Percentiles rank a stretch among this genome's conserved stretches.
Evolutionary conservation across 92 coral and sea anemone species (phyloP).

Genomic region (Diadumene lineata): DNA sequence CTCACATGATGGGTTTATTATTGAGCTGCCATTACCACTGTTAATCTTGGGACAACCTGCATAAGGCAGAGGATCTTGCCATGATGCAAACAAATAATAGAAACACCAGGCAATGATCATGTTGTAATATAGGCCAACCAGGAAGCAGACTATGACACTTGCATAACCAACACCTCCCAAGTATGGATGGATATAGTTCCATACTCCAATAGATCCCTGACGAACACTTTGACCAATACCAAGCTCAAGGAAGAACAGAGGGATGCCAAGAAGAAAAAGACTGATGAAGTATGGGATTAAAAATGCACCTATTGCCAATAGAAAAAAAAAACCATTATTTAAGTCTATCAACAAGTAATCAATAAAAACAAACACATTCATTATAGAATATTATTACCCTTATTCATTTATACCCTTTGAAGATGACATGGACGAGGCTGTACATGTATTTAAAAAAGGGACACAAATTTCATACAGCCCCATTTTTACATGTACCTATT

Average conservation of each 20-base stretch:
- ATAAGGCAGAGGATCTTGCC: slow-evolving; percentile 87
- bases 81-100: slow-evolving; percentile 89
- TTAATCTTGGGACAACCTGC: slow-evolving; percentile 52
- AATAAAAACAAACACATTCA: too few species aligned
- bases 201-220: slow-evolving; percentile 83
- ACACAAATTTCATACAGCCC: too few species aligned
- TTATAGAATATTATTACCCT: too few species aligned
- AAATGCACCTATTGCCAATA: slow-evolving; percentile 67
- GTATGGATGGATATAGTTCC: slow-evolving; percentile 91
- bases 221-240: slow-evolving; percentile 93
- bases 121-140: slow-evolving; percentile 80
- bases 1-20: slow-evolving; percentile 38
- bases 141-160: slow-evolving; percentile 67
- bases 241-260: slow-evolving; percentile 84
- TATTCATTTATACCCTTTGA: too few species aligned
- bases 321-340: background rate
- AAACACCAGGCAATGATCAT: slow-evolving; percentile 94
- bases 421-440: too few species aligned
- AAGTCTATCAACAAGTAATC: background rate
- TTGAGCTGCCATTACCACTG: slow-evolving; percentile 31
- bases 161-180: slow-evolving; percentile 93
- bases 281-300: slow-evolving; percentile 84
- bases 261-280: slow-evolving; percentile 78
- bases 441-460: too few species aligned
- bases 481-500: too few species aligned